Base-by-base conservation (phyloP, 2,888 invertebrate species). In the Calephelis perditalis region DNA sequence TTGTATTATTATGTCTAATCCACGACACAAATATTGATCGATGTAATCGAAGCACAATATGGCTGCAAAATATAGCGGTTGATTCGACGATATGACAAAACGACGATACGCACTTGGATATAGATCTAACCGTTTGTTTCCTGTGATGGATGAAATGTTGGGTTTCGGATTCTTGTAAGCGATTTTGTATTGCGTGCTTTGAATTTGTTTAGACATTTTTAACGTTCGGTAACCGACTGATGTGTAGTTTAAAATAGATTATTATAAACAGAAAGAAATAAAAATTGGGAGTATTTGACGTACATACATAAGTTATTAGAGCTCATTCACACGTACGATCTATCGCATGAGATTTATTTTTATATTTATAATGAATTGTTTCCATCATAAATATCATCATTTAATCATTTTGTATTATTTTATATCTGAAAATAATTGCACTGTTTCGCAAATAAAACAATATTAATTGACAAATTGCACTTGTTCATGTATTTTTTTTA, bases 81-180 rank as follows among this genome's bases (percentile, higher is more conserved):
- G 72, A 72, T 71, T 40, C 10, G 47, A 35, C 35, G 52, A 52
- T 52, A 52, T 35, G 52, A 11, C 52, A 35, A 26, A 52, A 35
- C 52, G 52, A 52, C 52, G 52, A 52, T 52, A 52, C 52, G 52
- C 52, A 52, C 52, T 15, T 52, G 52, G 52, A 52, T 52, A 52
- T 52, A 52, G 52, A 52, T 52, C 52, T 52, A 52, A 52, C 52
- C 52, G 52, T 52, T 52, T 52, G 52, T 52, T 52, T 56, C 46
- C 35, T 36, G 55, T 63, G 65, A 67, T 65, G 62, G 67, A 63
- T 63, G 64, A 63, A 57, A 63, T 54, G 62, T 59, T 56, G 60
- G 59, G 59, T 56, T 56, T 63, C 55, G 61, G 59, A 59, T 63
- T 63, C 63, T 64, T 64, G 64, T 64, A 63, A 57, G 61, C 61